Base-by-base conservation (phyloP, 1,140 invertebrate genomes). In the Anoplolepis gracilipes region DNA sequence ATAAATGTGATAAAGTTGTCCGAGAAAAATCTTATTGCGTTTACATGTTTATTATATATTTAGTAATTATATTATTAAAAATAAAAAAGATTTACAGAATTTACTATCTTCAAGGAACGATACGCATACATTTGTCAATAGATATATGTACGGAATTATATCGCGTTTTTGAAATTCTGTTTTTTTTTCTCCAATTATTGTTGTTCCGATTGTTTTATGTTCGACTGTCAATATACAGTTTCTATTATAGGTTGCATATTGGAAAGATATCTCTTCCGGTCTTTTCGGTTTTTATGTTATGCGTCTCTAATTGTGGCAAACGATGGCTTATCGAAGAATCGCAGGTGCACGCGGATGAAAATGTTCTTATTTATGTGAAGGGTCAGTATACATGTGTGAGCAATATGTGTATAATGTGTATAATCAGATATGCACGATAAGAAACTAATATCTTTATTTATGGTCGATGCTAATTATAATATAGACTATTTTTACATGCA, bases 181-280 rank as follows among this genome's bases (percentile, higher is more conserved):
- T 49, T 11, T 81, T 33, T 87, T 87, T 85, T 84, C 75, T 88
- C 86, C 64, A 11, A 65, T 42, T 69, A 91, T 89, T 19, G 86
- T n/a, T 90, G 76, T 42, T n/a, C n/a, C 57, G 67, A 87, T 90
- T 90, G 88, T 87, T 90, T 72, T 55, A 78, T 82, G 75, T 92
- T 91, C 86, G 89, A 87, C 88, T 89, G 87, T 84, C 90, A 90
- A 91, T 91, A 92, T 81, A 75, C 78, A 85, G 85, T 78, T 84
- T 72, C 75, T 61, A 92, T 92, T 88, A 85, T 90, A 11, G 11
- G 0, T 46, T 42, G n/a, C 39, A 55, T 59, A 67, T 72, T 61
- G 76, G 88, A 70, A 85, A 88, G 88, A 88, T 92, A 91, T 91
- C 86, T 91, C 85, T 90, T 92, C 90, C 90, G 90, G 79, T 92